Conservation (phyloP, 2,888 invertebrate species). For the Deilephila elpenor region DNA sequence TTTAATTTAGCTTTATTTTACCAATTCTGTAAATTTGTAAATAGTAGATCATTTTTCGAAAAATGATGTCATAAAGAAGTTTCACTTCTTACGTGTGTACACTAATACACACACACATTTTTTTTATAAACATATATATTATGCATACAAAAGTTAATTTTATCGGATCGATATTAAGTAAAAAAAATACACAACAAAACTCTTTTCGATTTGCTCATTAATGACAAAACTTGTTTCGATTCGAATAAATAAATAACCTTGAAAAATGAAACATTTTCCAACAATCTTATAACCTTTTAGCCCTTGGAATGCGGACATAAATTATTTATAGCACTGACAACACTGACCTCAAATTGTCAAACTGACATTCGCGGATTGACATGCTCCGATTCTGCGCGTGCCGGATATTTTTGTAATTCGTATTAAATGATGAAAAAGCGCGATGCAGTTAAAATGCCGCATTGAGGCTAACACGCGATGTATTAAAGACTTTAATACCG, state of each 20-base stretch:
- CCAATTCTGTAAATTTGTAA: too few species aligned
- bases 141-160: not conserved
- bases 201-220: not conserved
- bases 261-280: not conserved
- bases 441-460: conserved; percentile 83
- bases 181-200: not conserved
- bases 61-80: too few species aligned
- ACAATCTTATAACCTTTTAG: not conserved
- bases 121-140: too few species aligned
- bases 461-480: conserved; percentile 57
- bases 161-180: not conserved
- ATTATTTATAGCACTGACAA: not conserved
- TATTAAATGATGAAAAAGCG: conserved; percentile 53
- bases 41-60: too few species aligned
- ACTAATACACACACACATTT: too few species aligned
- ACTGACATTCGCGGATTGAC: conserved; percentile 39
- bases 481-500: conserved; percentile 30
- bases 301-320: not conserved
- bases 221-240: not conserved
- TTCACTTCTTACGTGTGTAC: too few species aligned
- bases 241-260: not conserved
- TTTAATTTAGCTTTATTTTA: too few species aligned
- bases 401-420: conserved; percentile 42
- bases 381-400: conserved; percentile 59
- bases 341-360: not conserved